Conservation (phyloP, 2,888 invertebrate species). For the Charanyca ferruginea region DNA sequence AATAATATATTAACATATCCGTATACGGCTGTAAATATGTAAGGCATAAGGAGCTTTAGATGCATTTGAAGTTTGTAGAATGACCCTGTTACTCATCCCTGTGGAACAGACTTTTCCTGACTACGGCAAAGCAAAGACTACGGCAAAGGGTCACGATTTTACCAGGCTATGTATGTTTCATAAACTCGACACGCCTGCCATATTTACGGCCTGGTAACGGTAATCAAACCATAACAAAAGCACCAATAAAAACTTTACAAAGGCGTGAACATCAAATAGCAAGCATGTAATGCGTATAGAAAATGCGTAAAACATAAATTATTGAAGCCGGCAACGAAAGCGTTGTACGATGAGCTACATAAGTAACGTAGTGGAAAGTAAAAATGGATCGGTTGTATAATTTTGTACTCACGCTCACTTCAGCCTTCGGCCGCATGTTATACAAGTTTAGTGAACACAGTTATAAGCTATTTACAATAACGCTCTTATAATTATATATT, state of each 20-base stretch:
- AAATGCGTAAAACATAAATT: constrained; percentile 51
- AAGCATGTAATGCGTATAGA: constrained; percentile 24
- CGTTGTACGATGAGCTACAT: constrained; percentile 37
- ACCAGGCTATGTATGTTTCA: not conserved
- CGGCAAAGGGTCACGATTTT: not conserved
- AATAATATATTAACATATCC: not conserved
- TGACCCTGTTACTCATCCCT: too few species aligned
- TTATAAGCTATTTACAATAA: constrained; percentile 85
- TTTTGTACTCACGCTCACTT: constrained; percentile 93
- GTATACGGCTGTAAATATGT: not conserved
- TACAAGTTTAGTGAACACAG: constrained; percentile 81
- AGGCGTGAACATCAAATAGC: constrained; percentile 13
- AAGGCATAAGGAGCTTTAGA: not conserved
- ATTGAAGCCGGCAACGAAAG: constrained; percentile 50
- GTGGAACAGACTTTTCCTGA: not conserved
- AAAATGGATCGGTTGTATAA: constrained; percentile 67
- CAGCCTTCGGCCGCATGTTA: constrained; percentile 92
- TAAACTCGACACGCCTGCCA: not conserved
- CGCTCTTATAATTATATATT: constrained; percentile 36
- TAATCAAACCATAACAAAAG: constrained; percentile 26
- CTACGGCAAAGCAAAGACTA: not conserved
- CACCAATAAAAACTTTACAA: constrained; percentile 21
- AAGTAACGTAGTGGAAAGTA: constrained; percentile 58
- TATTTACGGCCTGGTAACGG: constrained; percentile 1
- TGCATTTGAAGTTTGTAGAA: not conserved